phyloP scores from a whole-genome alignment of 2,797 vertebrate genomes.

The Poeciliopsis infans region DNA sequence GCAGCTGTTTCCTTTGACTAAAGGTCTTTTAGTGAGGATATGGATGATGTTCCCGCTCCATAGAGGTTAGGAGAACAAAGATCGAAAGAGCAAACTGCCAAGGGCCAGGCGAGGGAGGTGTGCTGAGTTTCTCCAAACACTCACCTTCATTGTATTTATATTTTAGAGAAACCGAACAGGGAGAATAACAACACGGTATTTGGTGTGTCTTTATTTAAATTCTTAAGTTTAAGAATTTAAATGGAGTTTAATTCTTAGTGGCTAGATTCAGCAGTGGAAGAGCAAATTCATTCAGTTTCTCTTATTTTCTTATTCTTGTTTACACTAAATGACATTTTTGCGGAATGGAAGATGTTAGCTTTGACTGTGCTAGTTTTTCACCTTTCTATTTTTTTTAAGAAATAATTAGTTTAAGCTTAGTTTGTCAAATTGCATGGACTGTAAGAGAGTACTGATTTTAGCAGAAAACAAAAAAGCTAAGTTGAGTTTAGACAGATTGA shows the following conservation, averaged over 20 bases:
- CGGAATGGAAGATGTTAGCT: background rate
- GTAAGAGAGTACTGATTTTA: background rate
- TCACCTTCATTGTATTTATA: conserved; percentile 34
- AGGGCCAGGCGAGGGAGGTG: conserved; percentile 2
- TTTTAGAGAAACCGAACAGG: conserved; percentile 17
- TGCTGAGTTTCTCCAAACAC: conserved; percentile 24
- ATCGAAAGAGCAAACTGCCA: conserved; percentile 17
- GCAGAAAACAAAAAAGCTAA: background rate
- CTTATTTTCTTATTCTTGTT: background rate
- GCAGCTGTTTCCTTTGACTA: conserved; percentile 26
- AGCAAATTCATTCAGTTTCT: conserved; percentile 44
- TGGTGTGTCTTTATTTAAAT: too few relatives aligned
- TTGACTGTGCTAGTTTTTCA: background rate
- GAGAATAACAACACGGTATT: conserved; percentile 4
- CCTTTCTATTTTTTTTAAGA: background rate
- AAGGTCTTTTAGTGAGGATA: conserved; percentile 11
- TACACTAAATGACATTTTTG: background rate
- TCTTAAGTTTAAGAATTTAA: background rate
- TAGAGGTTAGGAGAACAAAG: conserved; percentile 23
- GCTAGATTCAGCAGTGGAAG: conserved; percentile 51
- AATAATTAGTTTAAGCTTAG: background rate
- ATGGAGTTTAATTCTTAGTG: background rate
- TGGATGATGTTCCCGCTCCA: conserved; percentile 6
- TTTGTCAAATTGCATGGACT: background rate
- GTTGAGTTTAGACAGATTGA: background rate